Evolutionary conservation across 1,140 invertebrate genomes (phyloP).

Genomic region (Drosophila baimaii): DNA sequence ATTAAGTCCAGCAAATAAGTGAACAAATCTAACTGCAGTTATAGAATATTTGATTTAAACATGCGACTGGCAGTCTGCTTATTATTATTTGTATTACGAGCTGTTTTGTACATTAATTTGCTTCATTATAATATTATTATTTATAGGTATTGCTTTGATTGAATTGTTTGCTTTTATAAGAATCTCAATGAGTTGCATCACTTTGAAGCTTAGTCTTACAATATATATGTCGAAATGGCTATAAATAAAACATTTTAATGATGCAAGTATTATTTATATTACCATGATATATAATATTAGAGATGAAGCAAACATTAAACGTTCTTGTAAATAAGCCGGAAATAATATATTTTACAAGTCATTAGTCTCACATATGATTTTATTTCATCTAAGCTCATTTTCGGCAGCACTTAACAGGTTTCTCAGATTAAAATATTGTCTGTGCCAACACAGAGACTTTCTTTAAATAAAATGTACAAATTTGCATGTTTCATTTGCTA

Average conservation of each 20-base stretch:
- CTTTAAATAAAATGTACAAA: background rate
- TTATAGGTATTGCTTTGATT: constrained; percentile 7
- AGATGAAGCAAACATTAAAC: background rate
- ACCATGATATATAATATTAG: accelerated
- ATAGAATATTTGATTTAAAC: constrained; percentile 24
- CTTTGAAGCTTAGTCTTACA: too few relatives aligned
- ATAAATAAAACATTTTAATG: background rate
- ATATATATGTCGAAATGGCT: background rate
- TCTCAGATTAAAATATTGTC: too few relatives aligned
- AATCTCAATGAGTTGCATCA: background rate
- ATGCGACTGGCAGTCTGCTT: background rate
- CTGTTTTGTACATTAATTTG: constrained; percentile 25
- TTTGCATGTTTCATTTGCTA: background rate
- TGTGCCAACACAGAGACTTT: background rate
- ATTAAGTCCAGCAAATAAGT: background rate
- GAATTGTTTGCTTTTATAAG: background rate
- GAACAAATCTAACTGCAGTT: constrained; percentile 28
- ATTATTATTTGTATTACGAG: constrained; percentile 5
- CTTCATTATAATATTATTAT: background rate
- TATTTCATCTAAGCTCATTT: background rate
- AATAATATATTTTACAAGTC: too few relatives aligned
- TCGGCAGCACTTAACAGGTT: background rate
- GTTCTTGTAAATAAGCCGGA: too few relatives aligned
- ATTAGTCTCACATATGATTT: background rate
- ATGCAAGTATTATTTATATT: background rate